Evolutionary conservation across 92 coral and sea anemone genomes (phyloP), one percentile per base, ranked within the genome.

Genomic region (Phenganax marumi): DNA sequence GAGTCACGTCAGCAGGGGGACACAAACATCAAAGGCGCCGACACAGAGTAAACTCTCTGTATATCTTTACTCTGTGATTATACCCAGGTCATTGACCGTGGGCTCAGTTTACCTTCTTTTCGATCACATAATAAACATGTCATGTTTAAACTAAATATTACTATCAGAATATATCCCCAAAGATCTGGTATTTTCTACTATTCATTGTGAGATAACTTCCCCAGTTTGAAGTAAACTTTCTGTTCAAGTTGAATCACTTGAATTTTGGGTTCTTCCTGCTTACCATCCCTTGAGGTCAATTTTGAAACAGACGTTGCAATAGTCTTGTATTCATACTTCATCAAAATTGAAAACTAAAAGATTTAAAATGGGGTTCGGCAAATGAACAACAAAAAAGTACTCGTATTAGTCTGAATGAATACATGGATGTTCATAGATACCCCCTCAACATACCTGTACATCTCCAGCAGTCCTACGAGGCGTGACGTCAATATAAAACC

Each of bases 241-340:
- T 95, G 98, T 65, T 79, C 81, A 16, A 89, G 87, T 12, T 92
- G 90, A 18, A 91, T 89, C 0, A 86, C 50, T 76, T 90, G 85
- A 23, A 90, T 91, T 65, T 95, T 92, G 0, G 93, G 90, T 68
- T 90, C 93, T 73, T 95, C 95, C n/a, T 89, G 85, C 8, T 91
- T 91, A 17, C 89, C 88, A 57, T 92, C 93, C 47, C 55, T 75
- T 21, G 61, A 21, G 11, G 70, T 70, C 3, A 48, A 70, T 62
- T 48, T 58, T n/a, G 82, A 58, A 14, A 92, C 56, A 8, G 97
- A 90, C 33, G 98, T 78, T 0, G 97, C 73, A 22, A 91, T 86
- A 63, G 93, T 93, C 80, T 94, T 94, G 91, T 91, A 94, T 73
- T 94, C 98, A 57, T 94, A 94, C 86, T 92, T 92, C 90, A 94